Evolutionary conservation across 1,140 invertebrate species (phyloP), one percentile per base, ranked within the genome.

Genomic region (Trissolcus basalis): DNA sequence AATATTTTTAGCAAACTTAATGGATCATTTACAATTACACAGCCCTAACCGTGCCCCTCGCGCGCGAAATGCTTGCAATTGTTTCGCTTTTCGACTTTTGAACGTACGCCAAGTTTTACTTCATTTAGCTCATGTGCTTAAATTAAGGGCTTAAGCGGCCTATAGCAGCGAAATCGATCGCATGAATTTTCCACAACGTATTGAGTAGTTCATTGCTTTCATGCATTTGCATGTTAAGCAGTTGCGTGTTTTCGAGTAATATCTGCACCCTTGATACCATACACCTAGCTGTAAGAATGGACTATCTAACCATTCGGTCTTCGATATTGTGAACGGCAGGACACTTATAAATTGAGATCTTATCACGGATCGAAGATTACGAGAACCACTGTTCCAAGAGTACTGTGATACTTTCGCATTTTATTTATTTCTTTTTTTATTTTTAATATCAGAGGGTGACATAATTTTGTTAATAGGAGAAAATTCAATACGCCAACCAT

Each of bases 171-270:
- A 83, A 84, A 85, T 85, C 83, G 82, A 85, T 85, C 82, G 80
- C 50, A 75, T 78, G 78, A 85, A 83, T 86, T 85, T 81, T 80
- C 83, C 69, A 83, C 84, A 81, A 84, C 82, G 81, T 87, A 87
- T 87, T 86, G 86, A 86, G 86, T 87, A 87, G 85, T 87, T 87
- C 86, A 87, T 87, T 87, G 86, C 86, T 86, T 86, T 87, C 84
- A 85, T 86, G 85, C 83, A 87, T 87, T 87, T 87, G 86, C 86
- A 87, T 87, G 84, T 85, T 87, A 87, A 87, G 83, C 83, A 87
- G 85, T 87, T 81, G 86, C 86, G 86, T 87, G 86, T 80, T 86
- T 81, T 80, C 83, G 60, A 85, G 86, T 86, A 87, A 87, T 86
- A 86, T 86, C 84, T 85, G 73, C 81, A 79, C 83, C 82, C 82